These are phyloP conservation scores for Redunca redunca DNA, from an alignment of 2,113 vertebrate species.

Conservation along the genomic window DNA sequence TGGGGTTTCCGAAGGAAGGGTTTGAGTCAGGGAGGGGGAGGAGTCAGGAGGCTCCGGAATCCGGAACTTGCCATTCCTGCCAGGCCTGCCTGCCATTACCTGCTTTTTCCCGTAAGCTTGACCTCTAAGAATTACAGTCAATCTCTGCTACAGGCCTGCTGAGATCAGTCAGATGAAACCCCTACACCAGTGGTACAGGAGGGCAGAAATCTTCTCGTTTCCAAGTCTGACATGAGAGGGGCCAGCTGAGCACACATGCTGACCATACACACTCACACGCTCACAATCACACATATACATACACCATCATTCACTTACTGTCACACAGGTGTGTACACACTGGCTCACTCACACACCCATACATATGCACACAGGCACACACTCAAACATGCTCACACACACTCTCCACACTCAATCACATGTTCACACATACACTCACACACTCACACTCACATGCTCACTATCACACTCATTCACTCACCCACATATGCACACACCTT, in stretches of 20 bases:
- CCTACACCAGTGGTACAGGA: accelerated
- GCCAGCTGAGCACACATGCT: neutral
- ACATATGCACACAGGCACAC: neutral
- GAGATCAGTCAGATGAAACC: neutral
- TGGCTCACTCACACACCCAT: neutral
- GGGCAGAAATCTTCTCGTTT: neutral
- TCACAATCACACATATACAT: accelerated
- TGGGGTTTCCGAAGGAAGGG: neutral
- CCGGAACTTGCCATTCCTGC: neutral
- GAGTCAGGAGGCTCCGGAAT: neutral
- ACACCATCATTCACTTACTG: neutral
- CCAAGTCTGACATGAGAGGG: neutral
- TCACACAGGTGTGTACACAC: neutral
- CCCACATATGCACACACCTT: neutral
- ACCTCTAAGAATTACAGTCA: neutral
- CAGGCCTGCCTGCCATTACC: neutral
- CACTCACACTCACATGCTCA: neutral
- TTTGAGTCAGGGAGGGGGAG: neutral
- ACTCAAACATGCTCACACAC: neutral
- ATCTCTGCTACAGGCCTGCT: neutral
- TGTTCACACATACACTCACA: neutral
- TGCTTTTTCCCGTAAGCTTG: neutral
- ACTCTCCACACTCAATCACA: neutral
- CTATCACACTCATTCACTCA: neutral
- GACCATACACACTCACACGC: neutral